phyloP scores from a whole-genome alignment of 2,888 invertebrate genomes.

The Lissonota sp. region DNA sequence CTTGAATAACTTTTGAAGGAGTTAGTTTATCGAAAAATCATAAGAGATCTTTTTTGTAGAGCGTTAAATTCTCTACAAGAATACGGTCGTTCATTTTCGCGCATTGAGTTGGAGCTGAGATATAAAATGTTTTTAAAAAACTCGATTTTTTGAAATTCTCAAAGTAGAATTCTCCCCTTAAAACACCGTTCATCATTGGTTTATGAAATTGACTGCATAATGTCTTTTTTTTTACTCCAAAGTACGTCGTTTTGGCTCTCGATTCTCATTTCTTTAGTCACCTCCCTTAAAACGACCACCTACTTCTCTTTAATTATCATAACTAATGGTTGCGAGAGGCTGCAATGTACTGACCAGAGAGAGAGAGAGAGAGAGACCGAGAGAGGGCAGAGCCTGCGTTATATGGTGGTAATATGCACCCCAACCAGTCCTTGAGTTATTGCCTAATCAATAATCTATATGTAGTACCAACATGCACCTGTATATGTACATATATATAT shows the following conservation, averaged over 20 bases:
- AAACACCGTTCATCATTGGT: too few relatives aligned
- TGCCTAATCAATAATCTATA: conserved; percentile 84
- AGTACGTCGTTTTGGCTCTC: neutral
- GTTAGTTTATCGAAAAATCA: too few relatives aligned
- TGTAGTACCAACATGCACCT: conserved; percentile 75
- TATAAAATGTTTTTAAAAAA: too few relatives aligned
- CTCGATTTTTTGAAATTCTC: too few relatives aligned
- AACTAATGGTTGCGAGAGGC: conserved; percentile 77
- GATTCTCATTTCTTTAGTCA: neutral
- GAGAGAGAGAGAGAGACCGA: conserved; percentile 26
- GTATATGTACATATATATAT: conserved; percentile 36
- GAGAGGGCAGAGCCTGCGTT: conserved; percentile 69
- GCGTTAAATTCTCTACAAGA: too few relatives aligned
- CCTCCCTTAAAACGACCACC: conserved; percentile 18
- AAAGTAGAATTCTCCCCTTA: too few relatives aligned
- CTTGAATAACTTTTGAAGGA: too few relatives aligned
- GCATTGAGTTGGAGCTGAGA: too few relatives aligned
- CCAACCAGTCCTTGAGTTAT: conserved; percentile 84
- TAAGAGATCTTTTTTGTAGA: too few relatives aligned
- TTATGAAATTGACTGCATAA: neutral
- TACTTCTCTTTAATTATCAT: conserved; percentile 78
- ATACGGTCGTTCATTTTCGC: too few relatives aligned
- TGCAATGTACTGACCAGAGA: conserved; percentile 58
- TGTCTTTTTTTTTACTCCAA: neutral
- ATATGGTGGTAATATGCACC: conserved; percentile 83